These are phyloP conservation scores for Anastrepha obliqua DNA, from an alignment of 1,140 invertebrate genomes.

Conservation along the genomic window DNA sequence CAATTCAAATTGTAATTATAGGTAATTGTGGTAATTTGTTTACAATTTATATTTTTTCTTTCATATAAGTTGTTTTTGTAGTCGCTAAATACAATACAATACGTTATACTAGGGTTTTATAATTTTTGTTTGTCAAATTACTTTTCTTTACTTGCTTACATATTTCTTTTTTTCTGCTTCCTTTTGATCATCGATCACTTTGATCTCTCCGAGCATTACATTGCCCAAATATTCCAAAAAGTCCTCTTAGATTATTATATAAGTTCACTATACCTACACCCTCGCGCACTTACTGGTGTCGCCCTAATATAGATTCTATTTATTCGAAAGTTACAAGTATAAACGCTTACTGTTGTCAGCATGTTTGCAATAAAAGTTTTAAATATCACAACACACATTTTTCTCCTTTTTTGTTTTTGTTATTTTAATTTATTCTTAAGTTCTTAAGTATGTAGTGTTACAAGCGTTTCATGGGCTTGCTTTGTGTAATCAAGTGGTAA, in stretches of 20 bases:
- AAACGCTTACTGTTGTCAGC: neutral
- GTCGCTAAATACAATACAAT: slow-evolving; percentile 26
- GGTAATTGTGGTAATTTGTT: slow-evolving; percentile 46
- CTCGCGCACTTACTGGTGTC: neutral
- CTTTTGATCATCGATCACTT: neutral
- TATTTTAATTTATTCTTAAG: neutral
- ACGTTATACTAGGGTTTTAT: slow-evolving; percentile 14
- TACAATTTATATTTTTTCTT: neutral
- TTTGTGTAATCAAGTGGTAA: slow-evolving; percentile 5
- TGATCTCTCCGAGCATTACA: neutral
- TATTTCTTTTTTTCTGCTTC: neutral
- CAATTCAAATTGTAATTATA: slow-evolving; percentile 44
- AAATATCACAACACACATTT: slow-evolving; percentile 46
- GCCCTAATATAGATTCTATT: slow-evolving; percentile 13
- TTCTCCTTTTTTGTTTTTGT: neutral
- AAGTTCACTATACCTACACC: neutral
- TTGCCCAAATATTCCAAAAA: neutral
- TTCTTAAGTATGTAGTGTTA: neutral
- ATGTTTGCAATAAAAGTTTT: slow-evolving; percentile 39
- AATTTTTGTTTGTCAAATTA: neutral
- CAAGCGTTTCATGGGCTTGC: slow-evolving; percentile 24
- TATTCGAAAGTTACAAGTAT: slow-evolving; percentile 9
- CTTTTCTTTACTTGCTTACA: neutral
- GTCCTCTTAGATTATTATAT: neutral
- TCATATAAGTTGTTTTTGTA: slow-evolving; percentile 17